Evolutionary conservation across 2,888 invertebrate species (phyloP).

Genomic region (Parascotia fuliginaria): DNA sequence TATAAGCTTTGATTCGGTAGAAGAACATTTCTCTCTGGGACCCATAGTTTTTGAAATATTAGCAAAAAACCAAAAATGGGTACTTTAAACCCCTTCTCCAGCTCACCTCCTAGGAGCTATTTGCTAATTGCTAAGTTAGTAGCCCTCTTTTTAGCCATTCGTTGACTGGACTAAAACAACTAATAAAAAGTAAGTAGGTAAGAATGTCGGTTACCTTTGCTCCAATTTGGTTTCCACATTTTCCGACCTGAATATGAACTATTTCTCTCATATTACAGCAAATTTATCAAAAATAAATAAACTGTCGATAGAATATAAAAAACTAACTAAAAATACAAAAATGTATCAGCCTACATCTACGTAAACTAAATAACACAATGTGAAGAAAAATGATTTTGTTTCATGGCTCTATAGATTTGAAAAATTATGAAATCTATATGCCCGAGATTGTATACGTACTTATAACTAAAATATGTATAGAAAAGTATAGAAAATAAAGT

Average conservation of each 20-base stretch:
- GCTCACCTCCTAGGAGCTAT: no score
- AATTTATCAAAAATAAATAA: conserved; percentile 60
- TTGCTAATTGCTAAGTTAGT: no score
- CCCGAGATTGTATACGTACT: background rate
- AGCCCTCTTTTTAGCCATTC: no score
- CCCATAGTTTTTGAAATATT: no score
- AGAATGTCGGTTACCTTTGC: conserved; percentile 87
- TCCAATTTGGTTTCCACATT: conserved; percentile 89
- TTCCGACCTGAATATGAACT: conserved; percentile 89
- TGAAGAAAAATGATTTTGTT: conserved; percentile 37
- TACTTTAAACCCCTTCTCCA: no score
- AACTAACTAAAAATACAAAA: conserved; percentile 53
- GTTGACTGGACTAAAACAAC: no score
- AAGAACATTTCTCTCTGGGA: no score
- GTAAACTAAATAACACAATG: conserved; percentile 37
- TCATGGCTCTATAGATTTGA: conserved; percentile 45
- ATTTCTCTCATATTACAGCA: conserved; percentile 90
- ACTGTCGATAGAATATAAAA: conserved; percentile 38
- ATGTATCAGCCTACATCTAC: conserved; percentile 60
- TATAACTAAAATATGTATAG: background rate
- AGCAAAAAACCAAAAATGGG: no score
- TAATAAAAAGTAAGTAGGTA: no score
- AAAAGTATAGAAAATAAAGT: no score
- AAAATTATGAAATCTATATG: background rate
- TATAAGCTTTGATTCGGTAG: no score